A percentile compares a stretch with the other conserved stretches of the same genome.
phyloP scores from a whole-genome alignment of 2,888 invertebrate species.

The Drosophila barbarae region DNA sequence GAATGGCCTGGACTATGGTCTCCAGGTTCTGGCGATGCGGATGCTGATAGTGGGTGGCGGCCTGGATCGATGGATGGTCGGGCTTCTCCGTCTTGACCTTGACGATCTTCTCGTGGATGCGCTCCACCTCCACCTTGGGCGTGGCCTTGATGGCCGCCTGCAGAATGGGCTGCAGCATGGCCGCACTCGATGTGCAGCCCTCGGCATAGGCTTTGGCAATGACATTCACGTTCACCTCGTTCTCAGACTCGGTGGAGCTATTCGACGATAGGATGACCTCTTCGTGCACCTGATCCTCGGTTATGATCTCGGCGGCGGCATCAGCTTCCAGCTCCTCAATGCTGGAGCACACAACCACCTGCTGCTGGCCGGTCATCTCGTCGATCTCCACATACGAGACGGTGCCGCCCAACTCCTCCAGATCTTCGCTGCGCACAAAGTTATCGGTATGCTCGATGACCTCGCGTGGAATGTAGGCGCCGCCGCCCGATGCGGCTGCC shows the following conservation, averaged over 20 bases:
- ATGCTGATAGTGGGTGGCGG: constrained; percentile 27
- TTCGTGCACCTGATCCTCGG: constrained; percentile 79
- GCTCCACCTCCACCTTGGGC: constrained; percentile 89
- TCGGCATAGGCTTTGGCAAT: constrained; percentile 78
- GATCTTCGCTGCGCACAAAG: constrained; percentile 77
- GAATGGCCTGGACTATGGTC: constrained; percentile 98
- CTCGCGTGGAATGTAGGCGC: constrained; percentile 78
- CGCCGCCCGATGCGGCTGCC: constrained; percentile 47
- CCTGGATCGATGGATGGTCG: constrained; percentile 80
- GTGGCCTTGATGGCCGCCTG: constrained; percentile 93
- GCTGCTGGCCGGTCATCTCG: constrained; percentile 83
- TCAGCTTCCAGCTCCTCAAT: constrained; percentile 78
- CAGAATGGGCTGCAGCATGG: constrained; percentile 84
- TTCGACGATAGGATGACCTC: constrained; percentile 79
- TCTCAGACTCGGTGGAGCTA: constrained; percentile 75
- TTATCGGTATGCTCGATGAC: constrained; percentile 81
- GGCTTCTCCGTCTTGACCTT: constrained; percentile 78
- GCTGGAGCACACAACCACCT: constrained; percentile 84
- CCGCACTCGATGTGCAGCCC: constrained; percentile 72
- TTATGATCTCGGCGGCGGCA: constrained; percentile 76
- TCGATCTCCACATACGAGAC: constrained; percentile 78
- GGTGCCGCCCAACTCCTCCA: constrained; percentile 70
- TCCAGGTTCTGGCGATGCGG: constrained; percentile 94
- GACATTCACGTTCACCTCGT: constrained; percentile 77
- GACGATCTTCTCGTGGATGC: constrained; percentile 82